Percentiles rank a stretch among this genome's conserved stretches.
phyloP scores from a whole-genome alignment of 1,140 invertebrate genomes.

The Spodoptera frugiperda region DNA sequence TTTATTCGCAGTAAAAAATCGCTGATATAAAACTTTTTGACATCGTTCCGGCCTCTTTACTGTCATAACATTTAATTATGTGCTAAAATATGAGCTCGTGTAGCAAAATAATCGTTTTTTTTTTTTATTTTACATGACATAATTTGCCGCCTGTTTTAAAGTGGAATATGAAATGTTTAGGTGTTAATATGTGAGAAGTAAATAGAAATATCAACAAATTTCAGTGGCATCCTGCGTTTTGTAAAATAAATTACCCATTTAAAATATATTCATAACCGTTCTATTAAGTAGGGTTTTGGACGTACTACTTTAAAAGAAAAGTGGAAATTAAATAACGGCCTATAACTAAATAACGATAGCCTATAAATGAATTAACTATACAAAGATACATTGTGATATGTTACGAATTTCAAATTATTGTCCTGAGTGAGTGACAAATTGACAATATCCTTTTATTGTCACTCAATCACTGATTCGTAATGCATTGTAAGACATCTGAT shows the following conservation, averaged over 20 bases:
- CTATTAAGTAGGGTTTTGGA: too few species aligned
- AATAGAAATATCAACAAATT: slow-evolving; percentile 4
- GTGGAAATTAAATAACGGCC: too few species aligned
- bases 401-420: too few species aligned
- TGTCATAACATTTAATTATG: slow-evolving; percentile 40
- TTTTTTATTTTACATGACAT: slow-evolving; percentile 4
- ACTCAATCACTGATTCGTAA: too few species aligned
- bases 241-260: not conserved
- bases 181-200: slow-evolving; percentile 3
- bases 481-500: too few species aligned
- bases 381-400: too few species aligned
- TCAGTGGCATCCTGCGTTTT: not conserved
- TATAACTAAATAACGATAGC: too few species aligned
- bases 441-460: too few species aligned
- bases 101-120: not conserved
- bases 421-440: too few species aligned
- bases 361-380: too few species aligned
- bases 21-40: slow-evolving; percentile 40
- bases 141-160: not conserved
- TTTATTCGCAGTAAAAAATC: slow-evolving; percentile 30
- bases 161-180: slow-evolving; percentile 5
- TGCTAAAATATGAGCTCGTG: slow-evolving; percentile 29
- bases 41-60: not conserved
- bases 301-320: too few species aligned
- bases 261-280: too few species aligned